These are phyloP conservation scores for Pocillopora damicornis DNA, from an alignment of 64 coral and sea anemone genomes.

Conservation along the genomic window DNA sequence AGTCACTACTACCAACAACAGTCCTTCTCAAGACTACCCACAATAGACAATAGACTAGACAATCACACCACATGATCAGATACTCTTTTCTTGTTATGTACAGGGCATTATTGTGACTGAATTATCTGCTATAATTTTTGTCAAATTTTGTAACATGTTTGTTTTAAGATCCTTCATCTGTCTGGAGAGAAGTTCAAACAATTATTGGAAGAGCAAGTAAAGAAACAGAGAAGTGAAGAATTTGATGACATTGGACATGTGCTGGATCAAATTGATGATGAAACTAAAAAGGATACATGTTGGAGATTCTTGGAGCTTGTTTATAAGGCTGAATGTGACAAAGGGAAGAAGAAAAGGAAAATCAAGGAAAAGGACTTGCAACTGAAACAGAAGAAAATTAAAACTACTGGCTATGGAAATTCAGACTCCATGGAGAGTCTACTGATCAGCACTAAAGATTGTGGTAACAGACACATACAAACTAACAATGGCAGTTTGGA, in stretches of 20 bases:
- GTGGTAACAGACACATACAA: background rate
- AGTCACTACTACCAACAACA: too few species aligned
- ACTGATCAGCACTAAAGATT: background rate
- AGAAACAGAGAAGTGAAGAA: conserved; percentile 25
- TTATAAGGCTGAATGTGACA: background rate
- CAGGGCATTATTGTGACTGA: too few species aligned
- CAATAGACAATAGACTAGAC: too few species aligned
- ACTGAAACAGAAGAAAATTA: background rate
- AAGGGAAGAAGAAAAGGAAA: background rate
- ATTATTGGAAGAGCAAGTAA: conserved; percentile 27
- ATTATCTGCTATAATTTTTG: background rate
- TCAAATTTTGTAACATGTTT: background rate
- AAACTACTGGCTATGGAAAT: background rate
- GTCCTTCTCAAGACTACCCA: too few species aligned
- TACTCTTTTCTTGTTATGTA: too few species aligned
- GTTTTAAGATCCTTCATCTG: conserved; percentile 30
- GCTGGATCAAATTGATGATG: background rate
- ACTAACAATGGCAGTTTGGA: background rate
- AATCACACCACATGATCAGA: too few species aligned
- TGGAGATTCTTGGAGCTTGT: conserved; percentile 32
- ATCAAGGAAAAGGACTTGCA: background rate
- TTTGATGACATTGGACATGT: conserved; percentile 63
- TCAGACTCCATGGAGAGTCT: background rate
- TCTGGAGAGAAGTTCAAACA: conserved; percentile 25
- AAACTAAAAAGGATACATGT: background rate